Percentiles rank a stretch among this genome's conserved stretches.
Evolutionary conservation across 2,888 invertebrate genomes (phyloP).

Genomic region (Rhingia rostrata): DNA sequence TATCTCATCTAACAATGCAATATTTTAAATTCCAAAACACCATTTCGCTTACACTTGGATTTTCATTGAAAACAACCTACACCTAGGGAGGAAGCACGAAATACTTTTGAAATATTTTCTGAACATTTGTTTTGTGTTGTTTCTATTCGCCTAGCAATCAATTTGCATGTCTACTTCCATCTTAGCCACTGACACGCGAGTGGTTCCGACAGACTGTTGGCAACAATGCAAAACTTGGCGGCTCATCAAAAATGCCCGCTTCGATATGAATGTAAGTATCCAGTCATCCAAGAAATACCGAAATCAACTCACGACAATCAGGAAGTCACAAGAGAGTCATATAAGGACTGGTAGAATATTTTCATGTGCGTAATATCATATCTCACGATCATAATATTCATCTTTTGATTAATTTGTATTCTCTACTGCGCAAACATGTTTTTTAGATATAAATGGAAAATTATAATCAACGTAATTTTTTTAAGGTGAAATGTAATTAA

Average conservation of each 20-base stretch:
- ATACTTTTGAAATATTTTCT: background rate
- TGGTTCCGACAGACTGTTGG: slow-evolving; percentile 1
- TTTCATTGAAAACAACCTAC: no score
- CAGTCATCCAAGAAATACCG: background rate
- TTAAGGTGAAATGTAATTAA: background rate
- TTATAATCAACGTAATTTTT: background rate
- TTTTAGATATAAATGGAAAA: no score
- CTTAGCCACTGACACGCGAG: background rate
- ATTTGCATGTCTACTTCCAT: background rate
- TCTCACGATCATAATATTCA: background rate
- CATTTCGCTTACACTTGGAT: no score
- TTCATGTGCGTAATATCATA: background rate
- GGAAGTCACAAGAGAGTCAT: slow-evolving; percentile 19
- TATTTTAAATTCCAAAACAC: no score
- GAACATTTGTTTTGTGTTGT: background rate
- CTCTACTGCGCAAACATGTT: background rate
- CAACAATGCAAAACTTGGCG: background rate
- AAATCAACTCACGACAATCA: background rate
- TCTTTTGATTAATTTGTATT: slow-evolving; percentile 23
- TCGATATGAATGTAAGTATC: background rate
- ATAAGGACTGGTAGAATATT: background rate
- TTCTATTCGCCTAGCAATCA: background rate
- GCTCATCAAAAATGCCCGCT: background rate
- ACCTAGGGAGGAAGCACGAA: no score
- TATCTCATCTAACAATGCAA: no score